Conservation (phyloP, 2,797 vertebrate genomes). For the Simalia tracyae region DNA sequence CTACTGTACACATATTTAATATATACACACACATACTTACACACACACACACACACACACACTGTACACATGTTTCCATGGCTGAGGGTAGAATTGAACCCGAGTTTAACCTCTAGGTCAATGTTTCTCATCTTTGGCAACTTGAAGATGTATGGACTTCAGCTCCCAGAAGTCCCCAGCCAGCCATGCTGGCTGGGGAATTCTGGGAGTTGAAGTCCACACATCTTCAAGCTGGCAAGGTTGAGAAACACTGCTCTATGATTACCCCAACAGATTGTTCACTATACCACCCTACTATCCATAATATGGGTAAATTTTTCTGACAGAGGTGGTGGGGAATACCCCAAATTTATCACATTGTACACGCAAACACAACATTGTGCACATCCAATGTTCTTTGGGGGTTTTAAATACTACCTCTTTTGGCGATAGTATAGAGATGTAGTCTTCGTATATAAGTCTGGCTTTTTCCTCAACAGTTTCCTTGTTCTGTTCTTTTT, state of each 20-base stretch:
- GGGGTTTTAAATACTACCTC: conserved; percentile 79
- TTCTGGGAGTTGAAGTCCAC: neutral
- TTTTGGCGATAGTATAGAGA: conserved; percentile 98
- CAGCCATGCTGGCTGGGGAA: neutral
- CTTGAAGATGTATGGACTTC: neutral
- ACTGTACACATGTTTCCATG: neutral
- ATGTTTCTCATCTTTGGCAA: neutral
- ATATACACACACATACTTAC: neutral
- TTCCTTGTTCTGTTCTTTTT: conserved; percentile 86
- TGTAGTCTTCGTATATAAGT: conserved; percentile 97
- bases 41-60: neutral
- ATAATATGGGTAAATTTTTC: neutral
- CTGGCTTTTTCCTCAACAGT: conserved; percentile 90
- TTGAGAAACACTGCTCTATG: neutral
- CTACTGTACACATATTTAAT: neutral
- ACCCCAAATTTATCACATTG: neutral
- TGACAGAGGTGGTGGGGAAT: neutral
- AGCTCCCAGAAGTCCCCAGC: neutral
- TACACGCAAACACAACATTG: neutral
- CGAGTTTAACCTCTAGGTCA: neutral
- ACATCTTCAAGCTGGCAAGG: neutral
- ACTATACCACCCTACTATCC: neutral
- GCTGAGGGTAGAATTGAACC: neutral
- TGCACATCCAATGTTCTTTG: neutral
- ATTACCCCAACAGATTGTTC: neutral